Evolutionary conservation across 2,113 vertebrate genomes (phyloP).

Genomic region (Mesoclemmys tuberculata): DNA sequence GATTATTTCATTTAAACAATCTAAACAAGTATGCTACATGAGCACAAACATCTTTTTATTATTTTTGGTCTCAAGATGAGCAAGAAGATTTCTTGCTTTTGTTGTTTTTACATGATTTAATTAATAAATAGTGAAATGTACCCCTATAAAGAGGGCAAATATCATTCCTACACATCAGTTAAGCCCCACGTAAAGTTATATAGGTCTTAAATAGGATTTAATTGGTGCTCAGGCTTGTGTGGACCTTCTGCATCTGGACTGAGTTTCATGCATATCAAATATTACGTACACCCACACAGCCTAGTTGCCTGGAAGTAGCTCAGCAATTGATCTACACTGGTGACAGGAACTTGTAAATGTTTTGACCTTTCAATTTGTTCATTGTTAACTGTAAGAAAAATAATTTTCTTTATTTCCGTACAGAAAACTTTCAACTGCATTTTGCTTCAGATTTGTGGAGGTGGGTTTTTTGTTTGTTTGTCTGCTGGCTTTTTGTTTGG

Average conservation of each 20-base stretch:
- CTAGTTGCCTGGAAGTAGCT: not conserved
- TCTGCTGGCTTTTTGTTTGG: not conserved
- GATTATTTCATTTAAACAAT: slow-evolving; percentile 3
- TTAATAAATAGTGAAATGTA: not conserved
- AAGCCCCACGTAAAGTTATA: not conserved
- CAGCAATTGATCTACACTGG: not conserved
- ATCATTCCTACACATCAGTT: not conserved
- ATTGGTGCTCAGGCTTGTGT: not conserved
- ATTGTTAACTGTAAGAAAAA: not conserved
- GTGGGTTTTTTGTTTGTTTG: not conserved
- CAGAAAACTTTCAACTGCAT: not conserved
- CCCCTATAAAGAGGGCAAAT: not conserved
- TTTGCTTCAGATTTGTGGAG: not conserved
- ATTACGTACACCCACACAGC: not conserved
- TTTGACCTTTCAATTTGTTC: not conserved
- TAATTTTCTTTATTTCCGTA: not conserved
- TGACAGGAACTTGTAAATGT: not conserved
- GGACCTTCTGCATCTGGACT: not conserved
- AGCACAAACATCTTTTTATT: not conserved
- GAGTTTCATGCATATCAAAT: not conserved
- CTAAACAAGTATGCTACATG: not conserved
- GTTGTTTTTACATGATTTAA: not conserved
- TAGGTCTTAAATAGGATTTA: not conserved
- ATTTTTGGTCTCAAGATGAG: not conserved
- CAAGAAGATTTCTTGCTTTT: not conserved